A percentile compares a stretch with the other conserved stretches of the same genome.
phyloP scores from a whole-genome alignment of 2,888 invertebrate genomes.

The Fragum fragum region DNA sequence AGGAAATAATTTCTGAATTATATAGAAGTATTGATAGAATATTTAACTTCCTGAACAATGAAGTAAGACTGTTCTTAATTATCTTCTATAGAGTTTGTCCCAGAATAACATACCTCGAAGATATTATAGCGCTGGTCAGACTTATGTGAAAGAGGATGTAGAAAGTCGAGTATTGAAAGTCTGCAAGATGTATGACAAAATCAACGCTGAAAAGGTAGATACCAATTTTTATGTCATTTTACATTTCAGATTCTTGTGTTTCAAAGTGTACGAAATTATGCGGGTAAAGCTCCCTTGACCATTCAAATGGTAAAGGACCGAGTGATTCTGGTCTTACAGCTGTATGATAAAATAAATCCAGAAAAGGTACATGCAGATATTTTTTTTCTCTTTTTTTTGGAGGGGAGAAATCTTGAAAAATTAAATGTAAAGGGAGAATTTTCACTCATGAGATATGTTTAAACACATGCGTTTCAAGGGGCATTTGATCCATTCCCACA shows the following conservation, averaged over 20 bases:
- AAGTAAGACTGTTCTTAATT: neutral
- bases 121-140: constrained; percentile 33
- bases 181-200: constrained; percentile 94
- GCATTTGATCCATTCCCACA: too few species aligned
- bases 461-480: too few species aligned
- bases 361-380: constrained; percentile 92
- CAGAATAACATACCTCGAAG: constrained; percentile 16
- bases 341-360: constrained; percentile 95
- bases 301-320: constrained; percentile 92
- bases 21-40: neutral
- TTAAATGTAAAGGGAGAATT: too few species aligned
- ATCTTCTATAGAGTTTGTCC: constrained; percentile 20
- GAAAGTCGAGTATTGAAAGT: constrained; percentile 94
- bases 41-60: too few species aligned
- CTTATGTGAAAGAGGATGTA: constrained; percentile 86
- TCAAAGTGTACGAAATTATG: constrained; percentile 67
- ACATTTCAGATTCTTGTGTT: constrained; percentile 65
- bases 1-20: neutral
- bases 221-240: constrained; percentile 35
- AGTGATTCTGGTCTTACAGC: constrained; percentile 94
- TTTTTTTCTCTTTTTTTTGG: too few species aligned
- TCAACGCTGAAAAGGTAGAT: constrained; percentile 92
- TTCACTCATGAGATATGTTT: too few species aligned
- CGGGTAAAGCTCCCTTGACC: constrained; percentile 68
- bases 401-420: too few species aligned